Conservation (phyloP, 2,888 invertebrate genomes). For the Papilio protenor region DNA sequence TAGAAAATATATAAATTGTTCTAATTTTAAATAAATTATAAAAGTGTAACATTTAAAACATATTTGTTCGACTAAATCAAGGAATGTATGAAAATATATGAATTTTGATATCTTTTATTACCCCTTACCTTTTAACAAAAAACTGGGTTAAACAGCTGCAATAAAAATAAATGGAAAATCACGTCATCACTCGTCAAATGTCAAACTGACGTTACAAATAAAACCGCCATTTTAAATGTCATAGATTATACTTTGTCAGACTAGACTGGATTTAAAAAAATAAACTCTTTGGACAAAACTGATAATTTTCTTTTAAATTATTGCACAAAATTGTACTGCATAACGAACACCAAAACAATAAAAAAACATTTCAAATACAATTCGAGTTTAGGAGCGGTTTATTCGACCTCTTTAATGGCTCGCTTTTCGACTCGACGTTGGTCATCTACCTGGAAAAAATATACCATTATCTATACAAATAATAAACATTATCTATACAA, state of each 20-base stretch:
- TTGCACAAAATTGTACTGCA: conserved; percentile 16
- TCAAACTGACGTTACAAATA: conserved; percentile 8
- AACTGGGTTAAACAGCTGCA: background rate
- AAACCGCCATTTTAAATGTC: conserved; percentile 6
- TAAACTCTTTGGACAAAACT: conserved; percentile 4
- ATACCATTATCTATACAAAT: background rate
- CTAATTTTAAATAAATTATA: too few species aligned
- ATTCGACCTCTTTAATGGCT: conserved; percentile 35
- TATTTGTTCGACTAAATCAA: too few species aligned
- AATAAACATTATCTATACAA: background rate
- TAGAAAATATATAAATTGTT: too few species aligned
- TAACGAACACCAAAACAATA: background rate
- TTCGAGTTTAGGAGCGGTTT: background rate
- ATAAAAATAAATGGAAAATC: too few species aligned
- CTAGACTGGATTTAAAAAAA: conserved; percentile 20
- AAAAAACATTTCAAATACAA: background rate
- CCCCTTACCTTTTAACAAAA: too few species aligned
- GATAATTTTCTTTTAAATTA: conserved; percentile 3
- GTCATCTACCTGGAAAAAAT: conserved; percentile 37
- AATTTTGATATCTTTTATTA: too few species aligned
- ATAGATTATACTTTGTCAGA: conserved; percentile 24
- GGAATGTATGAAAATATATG: too few species aligned
- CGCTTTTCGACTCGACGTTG: conserved; percentile 33
- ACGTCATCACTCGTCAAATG: background rate
- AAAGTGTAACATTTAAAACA: too few species aligned